Evolutionary conservation across 2,113 vertebrate species (phyloP).

Genomic region (Lophius piscatorius): DNA sequence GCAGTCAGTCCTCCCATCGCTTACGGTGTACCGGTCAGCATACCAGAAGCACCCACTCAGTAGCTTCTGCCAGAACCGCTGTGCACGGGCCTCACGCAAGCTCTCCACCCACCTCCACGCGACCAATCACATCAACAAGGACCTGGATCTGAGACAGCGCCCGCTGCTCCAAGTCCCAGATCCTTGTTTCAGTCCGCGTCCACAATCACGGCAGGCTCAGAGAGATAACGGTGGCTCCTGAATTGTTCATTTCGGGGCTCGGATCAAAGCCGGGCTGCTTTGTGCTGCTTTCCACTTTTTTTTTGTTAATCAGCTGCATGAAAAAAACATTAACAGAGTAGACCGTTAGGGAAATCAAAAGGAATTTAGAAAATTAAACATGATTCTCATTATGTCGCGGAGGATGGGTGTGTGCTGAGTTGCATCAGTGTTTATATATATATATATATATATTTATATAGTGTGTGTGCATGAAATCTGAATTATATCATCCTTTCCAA

Average conservation of each 20-base stretch:
- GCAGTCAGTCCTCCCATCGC: constrained; percentile 26
- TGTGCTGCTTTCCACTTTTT: constrained; percentile 4
- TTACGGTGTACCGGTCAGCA: constrained; percentile 64
- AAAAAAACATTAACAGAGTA: constrained; percentile 7
- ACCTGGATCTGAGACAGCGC: constrained; percentile 56
- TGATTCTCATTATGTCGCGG: constrained; percentile 30
- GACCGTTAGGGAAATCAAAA: constrained; percentile 38
- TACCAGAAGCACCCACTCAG: constrained; percentile 61
- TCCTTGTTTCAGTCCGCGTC: constrained; percentile 26
- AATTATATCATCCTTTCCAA: constrained; percentile 24
- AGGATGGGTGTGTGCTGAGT: constrained; percentile 22
- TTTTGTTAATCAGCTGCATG: constrained; percentile 1
- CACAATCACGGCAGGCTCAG: constrained; percentile 20
- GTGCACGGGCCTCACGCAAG: constrained; percentile 38
- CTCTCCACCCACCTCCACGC: constrained; percentile 64
- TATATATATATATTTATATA: not conserved
- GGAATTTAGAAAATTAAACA: constrained; percentile 13
- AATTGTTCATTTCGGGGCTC: constrained; percentile 21
- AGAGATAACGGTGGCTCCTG: not conserved
- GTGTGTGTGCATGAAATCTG: constrained; percentile 39
- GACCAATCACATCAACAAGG: constrained; percentile 58
- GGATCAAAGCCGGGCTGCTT: too few relatives aligned
- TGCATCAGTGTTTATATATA: constrained; percentile 10
- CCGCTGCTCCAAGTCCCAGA: constrained; percentile 59
- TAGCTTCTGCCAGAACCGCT: constrained; percentile 57